Evolutionary conservation across 2,888 invertebrate genomes (phyloP).

Genomic region (Monochamus alternatus): DNA sequence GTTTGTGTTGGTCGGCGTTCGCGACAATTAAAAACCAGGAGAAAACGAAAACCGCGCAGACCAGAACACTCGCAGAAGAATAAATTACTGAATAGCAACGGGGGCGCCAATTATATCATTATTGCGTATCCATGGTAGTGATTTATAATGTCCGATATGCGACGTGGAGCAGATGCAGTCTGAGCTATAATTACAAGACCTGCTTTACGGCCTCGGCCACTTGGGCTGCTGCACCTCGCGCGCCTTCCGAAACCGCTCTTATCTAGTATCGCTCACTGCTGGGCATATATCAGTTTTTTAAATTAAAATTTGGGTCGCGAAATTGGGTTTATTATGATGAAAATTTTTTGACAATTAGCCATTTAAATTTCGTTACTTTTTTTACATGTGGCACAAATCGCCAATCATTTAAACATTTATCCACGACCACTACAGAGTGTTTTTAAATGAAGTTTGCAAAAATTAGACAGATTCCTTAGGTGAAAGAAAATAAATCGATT

Average conservation of each 20-base stretch:
- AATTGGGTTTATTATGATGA: too few species aligned
- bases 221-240: conserved; percentile 7
- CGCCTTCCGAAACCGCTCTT: conserved; percentile 15
- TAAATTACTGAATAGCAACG: conserved; percentile 56
- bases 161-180: conserved; percentile 50
- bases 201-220: conserved; percentile 30
- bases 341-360: too few species aligned
- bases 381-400: too few species aligned
- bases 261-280: conserved; percentile 29
- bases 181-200: conserved; percentile 54
- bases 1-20: conserved; percentile 33
- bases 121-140: conserved; percentile 55
- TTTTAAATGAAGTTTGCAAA: too few species aligned
- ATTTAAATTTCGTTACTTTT: too few species aligned
- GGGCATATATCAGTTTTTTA: conserved; percentile 20
- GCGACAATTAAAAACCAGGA: conserved; percentile 27
- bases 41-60: conserved; percentile 22
- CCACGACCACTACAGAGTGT: too few species aligned
- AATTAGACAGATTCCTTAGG: too few species aligned
- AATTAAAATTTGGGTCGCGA: conserved; percentile 11
- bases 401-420: too few species aligned
- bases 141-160: conserved; percentile 53
- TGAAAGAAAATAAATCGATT: too few species aligned
- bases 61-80: conserved; percentile 40
- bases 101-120: conserved; percentile 57